A percentile compares a stretch with the other conserved stretches of the same genome.
phyloP scores from a whole-genome alignment of 2,797 vertebrate species.

The Tragopan temminckii region DNA sequence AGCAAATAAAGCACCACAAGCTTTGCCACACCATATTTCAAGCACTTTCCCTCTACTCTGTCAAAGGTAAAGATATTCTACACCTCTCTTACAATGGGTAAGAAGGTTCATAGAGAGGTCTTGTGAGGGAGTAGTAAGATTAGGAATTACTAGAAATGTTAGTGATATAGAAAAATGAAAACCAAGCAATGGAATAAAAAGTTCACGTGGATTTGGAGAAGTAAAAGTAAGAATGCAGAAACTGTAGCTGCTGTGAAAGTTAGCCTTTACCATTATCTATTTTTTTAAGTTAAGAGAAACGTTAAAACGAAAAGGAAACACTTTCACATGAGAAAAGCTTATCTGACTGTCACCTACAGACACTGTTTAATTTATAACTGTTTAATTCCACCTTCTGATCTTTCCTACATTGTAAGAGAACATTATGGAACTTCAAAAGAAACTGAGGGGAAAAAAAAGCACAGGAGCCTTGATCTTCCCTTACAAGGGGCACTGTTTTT shows the following conservation, averaged over 20 bases:
- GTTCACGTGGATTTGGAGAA: accelerated
- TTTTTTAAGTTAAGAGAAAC: neutral
- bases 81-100: neutral
- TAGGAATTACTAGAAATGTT: neutral
- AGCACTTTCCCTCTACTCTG: neutral
- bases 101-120: neutral
- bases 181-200: neutral
- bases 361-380: neutral
- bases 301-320: neutral
- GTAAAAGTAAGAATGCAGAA: neutral
- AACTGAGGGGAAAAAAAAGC: neutral
- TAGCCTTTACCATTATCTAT: accelerated
- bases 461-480: neutral
- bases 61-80: neutral
- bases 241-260: neutral
- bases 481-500: neutral
- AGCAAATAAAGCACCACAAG: neutral
- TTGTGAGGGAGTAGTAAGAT: neutral
- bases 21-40: neutral
- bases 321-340: neutral
- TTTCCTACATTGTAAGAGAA: neutral
- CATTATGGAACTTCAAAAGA: neutral
- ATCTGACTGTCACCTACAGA: neutral
- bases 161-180: neutral
- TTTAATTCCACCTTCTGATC: neutral